Base-by-base conservation (phyloP, 2,113 vertebrate species). In the Ariopsis seemanni region DNA sequence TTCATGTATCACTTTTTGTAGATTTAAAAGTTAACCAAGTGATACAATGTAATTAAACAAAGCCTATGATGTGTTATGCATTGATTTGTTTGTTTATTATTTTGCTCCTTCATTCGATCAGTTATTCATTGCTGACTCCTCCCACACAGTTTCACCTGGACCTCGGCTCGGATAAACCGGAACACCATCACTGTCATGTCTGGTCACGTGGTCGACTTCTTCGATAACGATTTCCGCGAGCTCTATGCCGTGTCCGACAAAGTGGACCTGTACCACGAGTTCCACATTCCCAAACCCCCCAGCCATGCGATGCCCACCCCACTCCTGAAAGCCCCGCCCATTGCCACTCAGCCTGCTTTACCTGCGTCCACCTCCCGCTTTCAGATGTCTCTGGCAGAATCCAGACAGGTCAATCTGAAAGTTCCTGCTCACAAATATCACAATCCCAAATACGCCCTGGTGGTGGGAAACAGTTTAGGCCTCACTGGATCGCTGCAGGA, bases 381-480 rank as follows among this genome's bases (percentile, higher is more conserved):
- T 88, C 95, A 94, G 52, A 90, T 93, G 0, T 92, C 93, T 0
- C 82, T 94, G 11, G 91, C 90, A 17, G 94, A 94, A 30, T 89
- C 91, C 4, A 88, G 86, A 30, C 88, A 92, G 52, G 30, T 82
- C 0, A 89, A 93, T 78, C n/a, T 95, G 42, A 94, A 94, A 85
- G 97, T 98, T 0, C 97, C 98, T 18, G 97, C 97, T 0, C 97
- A 98, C 77, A 99, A 99, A 89, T 95, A 97, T 55, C 97, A 99
- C 94, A 99, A 98, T 85, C 98, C 98, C 15, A 99, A 98, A 90
- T 99, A 99, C 14, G 95, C 96, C 20, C 92, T 99, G 90, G 98
- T 98, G 58, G 93, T 97, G 0, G 96, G 96, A 42, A 96, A 94
- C 89, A 93, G 86, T 3, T 58, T 81, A 12, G 92, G 92, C 5